Base-by-base conservation (phyloP, 1,140 invertebrate species). In the Cardiocondyla obscurior region DNA sequence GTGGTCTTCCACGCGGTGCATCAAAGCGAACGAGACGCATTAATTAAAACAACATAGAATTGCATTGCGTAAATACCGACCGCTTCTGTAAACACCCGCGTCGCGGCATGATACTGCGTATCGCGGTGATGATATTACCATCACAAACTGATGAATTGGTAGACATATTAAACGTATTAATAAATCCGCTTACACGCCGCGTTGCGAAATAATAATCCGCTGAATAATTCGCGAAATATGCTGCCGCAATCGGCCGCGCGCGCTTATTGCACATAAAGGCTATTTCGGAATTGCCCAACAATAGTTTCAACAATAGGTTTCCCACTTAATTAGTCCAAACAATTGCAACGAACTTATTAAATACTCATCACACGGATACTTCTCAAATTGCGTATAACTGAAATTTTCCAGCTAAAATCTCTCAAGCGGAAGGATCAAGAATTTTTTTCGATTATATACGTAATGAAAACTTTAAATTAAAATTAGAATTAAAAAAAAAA, bases 141-240 rank as follows among this genome's bases (percentile, higher is more conserved):
- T 79, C 60, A 55, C 62, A 69, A 79, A 53, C 74, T 69, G 74
- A 67, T 79, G 74, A 79, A 69, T 79, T 69, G 74, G 62, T 55
- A 55, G 74, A 79, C 33, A 69, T 67, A 67, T 79, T 79, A 79
- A 79, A 67, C 62, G 46, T 79, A 79, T 57, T 79, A 79, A 79
- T 79, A 79, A 79, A 79, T 79, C 85, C 81, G 85, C 79, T 87
- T 86, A 87, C 72, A 60, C 64, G 55, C 60, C 42, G 64, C 60
- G 79, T 83, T 83, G 84, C 84, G 51, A 87, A 87, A 87, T 82
- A 86, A 86, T 85, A 87, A 87, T 86, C 84, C 84, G 74, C 67
- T 69, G 67, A 87, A 87, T 87, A 83, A 87, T 87, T 87, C 42
- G 70, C 69, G 84, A 87, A 86, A 83, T 81, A 89, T 84, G 85